These are phyloP conservation scores for Deilephila porcellus DNA, from an alignment of 2,888 invertebrate species.

Conservation along the genomic window DNA sequence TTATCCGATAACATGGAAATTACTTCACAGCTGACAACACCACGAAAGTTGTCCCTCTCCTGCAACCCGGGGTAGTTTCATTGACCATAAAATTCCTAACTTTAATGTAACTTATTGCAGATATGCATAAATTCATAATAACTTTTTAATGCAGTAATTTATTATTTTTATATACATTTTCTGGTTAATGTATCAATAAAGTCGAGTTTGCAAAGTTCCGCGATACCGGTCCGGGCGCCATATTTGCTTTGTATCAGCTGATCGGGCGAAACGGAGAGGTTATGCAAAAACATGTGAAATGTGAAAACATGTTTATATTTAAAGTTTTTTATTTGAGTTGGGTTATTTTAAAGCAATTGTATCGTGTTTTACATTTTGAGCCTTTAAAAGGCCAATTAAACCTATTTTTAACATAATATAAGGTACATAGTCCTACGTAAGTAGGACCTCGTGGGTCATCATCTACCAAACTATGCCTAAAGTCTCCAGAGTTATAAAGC, in stretches of 20 bases:
- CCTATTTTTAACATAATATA: no score
- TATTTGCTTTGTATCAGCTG: slow-evolving; percentile 19
- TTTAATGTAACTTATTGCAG: slow-evolving; percentile 41
- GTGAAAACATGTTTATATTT: background rate
- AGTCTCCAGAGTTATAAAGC: no score
- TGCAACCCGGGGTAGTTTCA: slow-evolving; percentile 47
- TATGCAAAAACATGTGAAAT: slow-evolving; percentile 22
- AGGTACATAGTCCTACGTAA: no score
- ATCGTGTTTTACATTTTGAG: background rate
- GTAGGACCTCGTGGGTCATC: no score
- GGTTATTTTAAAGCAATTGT: background rate
- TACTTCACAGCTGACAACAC: slow-evolving; percentile 35
- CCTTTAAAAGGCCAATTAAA: no score
- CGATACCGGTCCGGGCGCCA: slow-evolving; percentile 11
- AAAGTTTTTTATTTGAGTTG: background rate
- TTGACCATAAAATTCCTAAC: slow-evolving; percentile 57
- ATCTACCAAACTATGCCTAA: no score
- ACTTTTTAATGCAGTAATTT: background rate
- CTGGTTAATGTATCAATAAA: background rate
- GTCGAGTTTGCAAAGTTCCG: background rate
- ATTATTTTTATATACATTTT: background rate
- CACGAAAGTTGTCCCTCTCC: slow-evolving; percentile 37
- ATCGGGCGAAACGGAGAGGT: slow-evolving; percentile 17
- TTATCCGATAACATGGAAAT: background rate
- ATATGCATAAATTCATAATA: background rate